Evolutionary conservation across 2,888 invertebrate species (phyloP), one percentile per base, ranked within the genome.

Genomic region (Thelaira solivaga): DNA sequence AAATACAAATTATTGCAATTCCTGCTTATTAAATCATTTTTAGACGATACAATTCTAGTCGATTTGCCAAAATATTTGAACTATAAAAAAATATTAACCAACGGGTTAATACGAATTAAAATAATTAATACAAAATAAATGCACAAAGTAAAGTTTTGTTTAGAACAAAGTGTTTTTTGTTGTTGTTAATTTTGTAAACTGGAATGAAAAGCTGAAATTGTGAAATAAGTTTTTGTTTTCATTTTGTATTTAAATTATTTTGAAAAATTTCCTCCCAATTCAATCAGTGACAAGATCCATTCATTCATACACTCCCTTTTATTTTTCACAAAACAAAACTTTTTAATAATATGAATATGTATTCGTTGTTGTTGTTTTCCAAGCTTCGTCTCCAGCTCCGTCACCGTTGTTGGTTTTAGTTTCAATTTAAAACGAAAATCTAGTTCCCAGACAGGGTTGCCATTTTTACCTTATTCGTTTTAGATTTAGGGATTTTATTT

Each of bases 361-460:
- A 53, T 13, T 36, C 39, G 13, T 45, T 51, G 43, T 24, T 61
- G 47, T 43, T 22, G n/a, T 34, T 61, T 76, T 57, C 43, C 49
- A 67, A 61, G 39, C 41, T 16, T 36, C n/a, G 11, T n/a, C 36
- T 53, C 22, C 31, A 36, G 31, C 10, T 53, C 51, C 10, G 8
- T 72, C 5, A 39, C 26, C 6, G 13, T 26, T 0, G 26, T 34
- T 68, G 11, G 8, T 26, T 59, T 20, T 7, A 41, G 1, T 36
- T 61, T 72, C 34, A 55, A 65, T 57, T 64, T 16, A 62, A 61
- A 61, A 53, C 18, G 22, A 64, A 76, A 77, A 72, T 72, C 72
- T 67, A 62, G 76, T 77, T 77, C 49, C 36, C 71, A 72, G 53
- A 72, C 31, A n/a, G n/a, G n/a, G n/a, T n/a, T n/a, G n/a, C n/a